Percentiles rank a stretch among this genome's conserved stretches.
Conservation (phyloP, 1,140 invertebrate genomes). For the Sycophaga agraensis region DNA sequence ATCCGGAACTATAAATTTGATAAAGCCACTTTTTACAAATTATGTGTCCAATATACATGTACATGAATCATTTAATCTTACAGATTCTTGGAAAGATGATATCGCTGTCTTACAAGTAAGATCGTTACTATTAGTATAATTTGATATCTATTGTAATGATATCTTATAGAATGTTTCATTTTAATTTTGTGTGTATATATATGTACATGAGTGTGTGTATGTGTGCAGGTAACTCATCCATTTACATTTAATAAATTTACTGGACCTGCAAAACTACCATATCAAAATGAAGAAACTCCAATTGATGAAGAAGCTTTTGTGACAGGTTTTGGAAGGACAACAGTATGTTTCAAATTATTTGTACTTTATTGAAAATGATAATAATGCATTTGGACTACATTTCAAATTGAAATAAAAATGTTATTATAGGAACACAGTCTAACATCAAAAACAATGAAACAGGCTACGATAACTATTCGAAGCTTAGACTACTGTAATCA, state of each 20-base stretch:
- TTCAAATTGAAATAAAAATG: not conserved
- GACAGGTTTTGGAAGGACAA: conserved; percentile 3
- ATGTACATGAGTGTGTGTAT: not conserved
- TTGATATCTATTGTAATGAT: not conserved
- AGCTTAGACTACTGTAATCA: conserved; percentile 1
- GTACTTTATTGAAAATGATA: not conserved
- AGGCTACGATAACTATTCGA: conserved; percentile 1
- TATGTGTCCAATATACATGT: not conserved
- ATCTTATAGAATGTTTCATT: not conserved
- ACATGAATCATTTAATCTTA: not conserved
- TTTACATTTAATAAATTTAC: not conserved
- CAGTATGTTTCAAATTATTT: not conserved
- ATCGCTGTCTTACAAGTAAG: conserved; percentile 23
- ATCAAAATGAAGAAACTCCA: not conserved
- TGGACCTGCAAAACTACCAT: not conserved
- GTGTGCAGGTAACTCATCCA: not conserved
- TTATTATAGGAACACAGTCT: not conserved
- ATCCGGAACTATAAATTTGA: conserved; percentile 12
- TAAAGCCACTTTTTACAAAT: not conserved
- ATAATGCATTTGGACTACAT: not conserved
- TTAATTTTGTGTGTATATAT: not conserved
- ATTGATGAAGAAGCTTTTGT: not conserved
- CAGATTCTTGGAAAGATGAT: conserved; percentile 16
- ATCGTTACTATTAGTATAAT: not conserved
- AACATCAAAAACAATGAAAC: not conserved